These are phyloP conservation scores for Lytechinus pictus DNA, from an alignment of 35 echinoderm and acorn worm species.

Conservation along the genomic window DNA sequence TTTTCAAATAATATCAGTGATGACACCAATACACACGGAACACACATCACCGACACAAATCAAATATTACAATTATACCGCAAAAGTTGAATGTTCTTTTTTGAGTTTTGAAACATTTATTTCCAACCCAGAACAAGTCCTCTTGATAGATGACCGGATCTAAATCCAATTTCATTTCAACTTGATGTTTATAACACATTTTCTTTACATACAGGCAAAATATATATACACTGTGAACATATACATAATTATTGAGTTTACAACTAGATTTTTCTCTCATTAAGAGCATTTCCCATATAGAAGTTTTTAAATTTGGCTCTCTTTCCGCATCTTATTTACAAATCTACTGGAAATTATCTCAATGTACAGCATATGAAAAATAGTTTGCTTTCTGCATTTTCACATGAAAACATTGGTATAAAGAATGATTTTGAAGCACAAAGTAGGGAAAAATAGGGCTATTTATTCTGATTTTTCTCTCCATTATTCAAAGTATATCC, in stretches of 20 bases:
- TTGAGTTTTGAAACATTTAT: background rate
- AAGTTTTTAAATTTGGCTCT: background rate
- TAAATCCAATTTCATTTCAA: slow-evolving; percentile 18
- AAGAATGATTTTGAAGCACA: background rate
- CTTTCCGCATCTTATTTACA: slow-evolving; percentile 28
- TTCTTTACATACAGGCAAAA: slow-evolving; percentile 26
- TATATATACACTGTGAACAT: slow-evolving; percentile 38
- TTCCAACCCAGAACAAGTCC: background rate
- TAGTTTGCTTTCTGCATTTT: background rate
- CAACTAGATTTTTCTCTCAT: background rate
- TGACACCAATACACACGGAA: background rate
- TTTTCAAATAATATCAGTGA: too few species aligned
- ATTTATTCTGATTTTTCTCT: background rate
- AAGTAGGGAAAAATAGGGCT: background rate
- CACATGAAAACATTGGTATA: background rate
- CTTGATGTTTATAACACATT: slow-evolving; percentile 45
- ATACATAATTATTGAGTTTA: slow-evolving; percentile 20
- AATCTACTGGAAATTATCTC: slow-evolving; percentile 4
- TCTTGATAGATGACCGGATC: background rate
- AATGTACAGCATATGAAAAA: slow-evolving; percentile 29
- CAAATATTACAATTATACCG: background rate
- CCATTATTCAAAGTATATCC: background rate
- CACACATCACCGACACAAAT: background rate
- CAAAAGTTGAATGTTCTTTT: background rate
- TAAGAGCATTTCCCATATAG: background rate